Evolutionary conservation across 2,888 invertebrate genomes (phyloP).

Genomic region (Napeogenes inachia): DNA sequence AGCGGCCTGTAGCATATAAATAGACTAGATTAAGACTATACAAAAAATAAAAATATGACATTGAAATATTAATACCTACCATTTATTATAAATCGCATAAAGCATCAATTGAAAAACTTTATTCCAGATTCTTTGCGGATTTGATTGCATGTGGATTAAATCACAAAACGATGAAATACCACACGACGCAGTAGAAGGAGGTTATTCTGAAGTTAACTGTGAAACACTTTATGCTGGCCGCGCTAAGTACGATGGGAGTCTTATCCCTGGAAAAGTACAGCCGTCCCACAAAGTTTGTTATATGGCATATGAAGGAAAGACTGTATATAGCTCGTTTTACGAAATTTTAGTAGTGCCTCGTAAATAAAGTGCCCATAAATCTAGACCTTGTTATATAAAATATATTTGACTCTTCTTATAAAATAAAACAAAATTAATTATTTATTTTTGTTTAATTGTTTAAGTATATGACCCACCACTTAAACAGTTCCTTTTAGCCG

Average conservation of each 20-base stretch:
- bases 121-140: constrained; percentile 32
- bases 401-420: too few relatives aligned
- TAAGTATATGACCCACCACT: too few relatives aligned
- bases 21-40: too few relatives aligned
- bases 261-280: constrained; percentile 83
- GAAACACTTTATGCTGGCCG: constrained; percentile 75
- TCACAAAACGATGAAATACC: constrained; percentile 76
- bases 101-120: background rate
- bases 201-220: constrained; percentile 56
- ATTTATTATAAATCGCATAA: too few relatives aligned
- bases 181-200: constrained; percentile 79
- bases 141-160: constrained; percentile 61
- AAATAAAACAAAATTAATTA: too few relatives aligned
- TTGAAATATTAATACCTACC: too few relatives aligned
- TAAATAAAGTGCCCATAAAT: too few relatives aligned
- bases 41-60: too few relatives aligned
- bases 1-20: too few relatives aligned
- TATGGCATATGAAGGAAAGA: constrained; percentile 66
- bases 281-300: constrained; percentile 81
- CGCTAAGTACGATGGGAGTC: constrained; percentile 74
- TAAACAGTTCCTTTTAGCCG: too few relatives aligned
- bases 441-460: too few relatives aligned
- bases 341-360: constrained; percentile 33
- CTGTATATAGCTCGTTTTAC: constrained; percentile 15
- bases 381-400: too few relatives aligned